Conservation (phyloP, 2,113 vertebrate genomes). For the Peucedramus taeniatus region DNA sequence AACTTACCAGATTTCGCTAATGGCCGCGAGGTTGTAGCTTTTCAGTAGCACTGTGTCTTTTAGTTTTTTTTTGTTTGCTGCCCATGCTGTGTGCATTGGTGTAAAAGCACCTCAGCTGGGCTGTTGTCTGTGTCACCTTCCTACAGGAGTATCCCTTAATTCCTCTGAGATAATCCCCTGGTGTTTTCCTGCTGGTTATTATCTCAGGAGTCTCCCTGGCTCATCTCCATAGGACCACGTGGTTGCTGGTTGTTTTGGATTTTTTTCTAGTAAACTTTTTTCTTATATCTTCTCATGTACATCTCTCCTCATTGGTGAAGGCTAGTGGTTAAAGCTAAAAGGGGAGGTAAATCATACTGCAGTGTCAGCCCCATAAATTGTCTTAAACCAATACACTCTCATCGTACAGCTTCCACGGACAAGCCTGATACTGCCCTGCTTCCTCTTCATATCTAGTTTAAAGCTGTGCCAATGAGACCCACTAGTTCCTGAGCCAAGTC, state of each 20-base stretch:
- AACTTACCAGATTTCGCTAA: background rate
- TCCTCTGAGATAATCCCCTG: background rate
- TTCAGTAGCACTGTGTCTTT: background rate
- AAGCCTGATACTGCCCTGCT: background rate
- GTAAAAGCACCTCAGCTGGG: background rate
- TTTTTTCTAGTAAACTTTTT: background rate
- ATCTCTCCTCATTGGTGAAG: background rate
- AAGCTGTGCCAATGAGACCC: background rate
- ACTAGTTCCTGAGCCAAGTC: background rate
- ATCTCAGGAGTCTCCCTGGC: background rate
- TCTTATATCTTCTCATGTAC: background rate
- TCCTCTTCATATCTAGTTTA: background rate
- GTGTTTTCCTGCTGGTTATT: background rate
- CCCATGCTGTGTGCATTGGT: background rate
- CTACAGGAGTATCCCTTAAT: background rate
- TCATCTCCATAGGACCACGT: accelerated
- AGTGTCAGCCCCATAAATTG: background rate
- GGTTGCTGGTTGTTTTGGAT: background rate
- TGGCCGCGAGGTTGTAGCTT: accelerated
- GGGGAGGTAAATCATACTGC: background rate
- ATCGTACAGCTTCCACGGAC: background rate
- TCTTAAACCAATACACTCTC: background rate
- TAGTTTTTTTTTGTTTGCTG: background rate
- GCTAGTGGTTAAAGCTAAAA: background rate
- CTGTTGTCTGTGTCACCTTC: background rate